Evolutionary conservation across 2,113 vertebrate species (phyloP).

Genomic region (Rhizomys pruinosus): DNA sequence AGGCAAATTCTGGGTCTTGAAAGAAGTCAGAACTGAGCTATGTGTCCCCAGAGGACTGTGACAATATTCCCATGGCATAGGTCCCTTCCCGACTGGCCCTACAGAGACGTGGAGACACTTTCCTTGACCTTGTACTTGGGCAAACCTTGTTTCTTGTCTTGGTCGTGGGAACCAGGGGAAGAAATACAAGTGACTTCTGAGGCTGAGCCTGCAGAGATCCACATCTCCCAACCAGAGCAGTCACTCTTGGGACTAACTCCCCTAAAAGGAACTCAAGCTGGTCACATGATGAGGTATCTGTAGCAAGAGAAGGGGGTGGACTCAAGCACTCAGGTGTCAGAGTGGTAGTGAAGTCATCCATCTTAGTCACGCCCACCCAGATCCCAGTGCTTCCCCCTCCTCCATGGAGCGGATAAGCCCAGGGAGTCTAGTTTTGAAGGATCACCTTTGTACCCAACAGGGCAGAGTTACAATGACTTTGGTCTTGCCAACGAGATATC

Average conservation of each 20-base stretch:
- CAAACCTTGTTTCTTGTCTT: not conserved
- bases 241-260: not conserved
- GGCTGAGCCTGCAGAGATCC: not conserved
- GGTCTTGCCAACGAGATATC: not conserved
- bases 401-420: fast-evolving
- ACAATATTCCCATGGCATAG: fast-evolving
- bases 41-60: not conserved
- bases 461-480: no score
- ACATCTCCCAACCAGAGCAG: not conserved
- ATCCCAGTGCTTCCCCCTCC: fast-evolving
- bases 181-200: not conserved
- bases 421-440: fast-evolving
- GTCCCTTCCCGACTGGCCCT: no score
- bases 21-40: not conserved
- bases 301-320: not conserved
- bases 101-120: not conserved
- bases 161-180: not conserved
- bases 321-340: not conserved
- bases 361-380: not conserved
- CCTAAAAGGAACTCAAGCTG: not conserved
- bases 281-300: not conserved
- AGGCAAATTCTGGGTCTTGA: not conserved
- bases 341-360: fast-evolving
- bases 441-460: not conserved
- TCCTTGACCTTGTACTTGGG: not conserved